These are phyloP conservation scores for Zaprionus ornatus DNA, from an alignment of 1,140 invertebrate species.

Conservation along the genomic window DNA sequence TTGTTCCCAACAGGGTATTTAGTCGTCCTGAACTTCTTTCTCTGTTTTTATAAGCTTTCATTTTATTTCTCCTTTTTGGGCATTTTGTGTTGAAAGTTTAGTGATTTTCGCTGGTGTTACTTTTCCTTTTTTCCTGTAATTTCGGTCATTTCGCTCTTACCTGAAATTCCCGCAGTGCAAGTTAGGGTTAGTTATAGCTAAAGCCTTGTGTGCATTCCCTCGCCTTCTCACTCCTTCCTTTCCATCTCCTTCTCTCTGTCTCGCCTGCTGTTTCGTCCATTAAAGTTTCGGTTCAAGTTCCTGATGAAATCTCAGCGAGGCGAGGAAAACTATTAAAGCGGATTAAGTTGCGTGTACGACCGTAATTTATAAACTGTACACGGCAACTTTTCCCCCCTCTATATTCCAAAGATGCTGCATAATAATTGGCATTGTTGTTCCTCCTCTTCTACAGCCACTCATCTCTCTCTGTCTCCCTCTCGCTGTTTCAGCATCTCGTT, in stretches of 20 bases:
- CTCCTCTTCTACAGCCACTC: slow-evolving; percentile 3
- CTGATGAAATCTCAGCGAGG: slow-evolving; percentile 36
- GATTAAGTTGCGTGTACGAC: slow-evolving; percentile 52
- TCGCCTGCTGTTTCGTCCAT: background rate
- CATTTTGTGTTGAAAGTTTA: slow-evolving; percentile 33
- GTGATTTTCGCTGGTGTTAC: slow-evolving; percentile 24
- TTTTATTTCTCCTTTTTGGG: slow-evolving; percentile 2
- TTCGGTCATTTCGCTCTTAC: slow-evolving; percentile 31
- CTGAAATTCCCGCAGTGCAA: slow-evolving; percentile 13
- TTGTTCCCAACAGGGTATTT: background rate
- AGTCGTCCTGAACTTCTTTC: too few relatives aligned
- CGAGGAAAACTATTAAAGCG: slow-evolving; percentile 49
- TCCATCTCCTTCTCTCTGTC: background rate
- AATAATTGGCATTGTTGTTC: slow-evolving; percentile 44
- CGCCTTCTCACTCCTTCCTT: background rate
- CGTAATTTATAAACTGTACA: slow-evolving; percentile 55
- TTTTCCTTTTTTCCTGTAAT: slow-evolving; percentile 12
- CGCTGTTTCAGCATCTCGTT: background rate
- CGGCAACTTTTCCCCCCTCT: slow-evolving; percentile 33
- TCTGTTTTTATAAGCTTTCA: background rate
- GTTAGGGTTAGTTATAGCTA: slow-evolving; percentile 26
- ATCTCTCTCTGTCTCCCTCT: slow-evolving; percentile 3
- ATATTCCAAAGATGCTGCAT: slow-evolving; percentile 48
- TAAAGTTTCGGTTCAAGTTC: slow-evolving; percentile 37
- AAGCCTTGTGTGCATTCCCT: slow-evolving; percentile 1